phyloP scores from a whole-genome alignment of 1,140 invertebrate species.

The Platorchestia sp. region DNA sequence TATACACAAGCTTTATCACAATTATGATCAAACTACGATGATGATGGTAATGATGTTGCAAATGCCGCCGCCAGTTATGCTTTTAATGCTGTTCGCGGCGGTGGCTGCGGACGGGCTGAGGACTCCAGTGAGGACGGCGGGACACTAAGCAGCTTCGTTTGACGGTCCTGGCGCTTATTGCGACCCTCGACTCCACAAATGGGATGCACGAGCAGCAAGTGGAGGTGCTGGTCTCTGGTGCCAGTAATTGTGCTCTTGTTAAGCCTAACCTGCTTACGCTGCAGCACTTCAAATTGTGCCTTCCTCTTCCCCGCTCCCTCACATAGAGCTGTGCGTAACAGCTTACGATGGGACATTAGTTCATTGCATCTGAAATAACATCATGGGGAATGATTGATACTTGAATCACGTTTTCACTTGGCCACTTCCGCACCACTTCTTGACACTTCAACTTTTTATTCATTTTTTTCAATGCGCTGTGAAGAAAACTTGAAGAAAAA shows the following conservation, averaged over 20 bases:
- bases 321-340: neutral
- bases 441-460: too few species aligned
- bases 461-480: too few species aligned
- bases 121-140: neutral
- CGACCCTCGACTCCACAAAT: neutral
- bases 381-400: too few species aligned
- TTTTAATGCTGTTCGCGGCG: neutral
- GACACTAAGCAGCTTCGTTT: constrained; percentile 48
- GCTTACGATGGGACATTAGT: neutral
- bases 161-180: neutral
- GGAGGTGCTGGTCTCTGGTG: neutral
- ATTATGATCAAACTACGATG: too few species aligned
- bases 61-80: neutral
- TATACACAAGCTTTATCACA: too few species aligned
- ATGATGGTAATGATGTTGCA: too few species aligned
- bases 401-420: too few species aligned
- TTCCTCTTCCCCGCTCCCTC: neutral
- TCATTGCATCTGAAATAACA: too few species aligned
- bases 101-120: too few species aligned
- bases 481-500: too few species aligned
- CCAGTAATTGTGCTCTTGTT: constrained; percentile 28
- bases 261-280: constrained; percentile 45
- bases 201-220: constrained; percentile 36
- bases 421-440: too few species aligned
- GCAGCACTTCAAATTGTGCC: neutral